Evolutionary conservation across 64 coral and sea anemone genomes (phyloP), one percentile per base, ranked within the genome.

Genomic region (Montipora sp.): DNA sequence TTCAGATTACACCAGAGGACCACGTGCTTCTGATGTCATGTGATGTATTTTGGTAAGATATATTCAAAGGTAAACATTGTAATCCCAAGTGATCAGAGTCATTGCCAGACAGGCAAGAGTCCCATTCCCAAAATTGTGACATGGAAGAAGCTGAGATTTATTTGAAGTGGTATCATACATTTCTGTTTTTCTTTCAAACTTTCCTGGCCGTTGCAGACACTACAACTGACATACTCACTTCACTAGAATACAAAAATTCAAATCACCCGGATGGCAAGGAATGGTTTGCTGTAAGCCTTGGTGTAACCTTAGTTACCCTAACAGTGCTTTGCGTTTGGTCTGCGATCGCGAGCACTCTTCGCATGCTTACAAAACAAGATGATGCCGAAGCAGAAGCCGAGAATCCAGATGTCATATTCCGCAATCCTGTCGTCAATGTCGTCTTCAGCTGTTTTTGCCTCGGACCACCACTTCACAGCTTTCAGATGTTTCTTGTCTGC

Each of bases 111-210:
- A n/a, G 68, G 8, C 8, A 18, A 3, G 19, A 7, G 19, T n/a
- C 21, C 68, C 20, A 18, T 4, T 21, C 19, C 21, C 6, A 75
- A 66, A 12, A 11, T 7, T 12, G 9, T 3, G 43, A 19, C 21
- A 81, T 60, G 24, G 44, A 4, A 50, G n/a, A 47, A 45, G 60
- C 59, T 14, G 82, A 49, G 8, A 45, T 85, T 3, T 7, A 71
- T 50, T 85, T 85, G 7, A 85, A 85, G 65, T 85, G 82, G 82
- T 48, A 50, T 63, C 82, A 85, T 18, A 72, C 82, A 47, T 85
- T 85, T 20, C 47, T 85, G 0, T 85, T 85, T 47, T 59, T 85
- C 47, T 85, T 85, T 59, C 82, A 85, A 85, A 47, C 61, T 72
- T 10, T 72, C 47, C 45, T 85, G 19, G 5, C 46, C 46, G 5